A percentile compares a stretch with the other conserved stretches of the same genome.
phyloP scores from a whole-genome alignment of 2,113 vertebrate genomes.

The Chloropsis hardwickii region DNA sequence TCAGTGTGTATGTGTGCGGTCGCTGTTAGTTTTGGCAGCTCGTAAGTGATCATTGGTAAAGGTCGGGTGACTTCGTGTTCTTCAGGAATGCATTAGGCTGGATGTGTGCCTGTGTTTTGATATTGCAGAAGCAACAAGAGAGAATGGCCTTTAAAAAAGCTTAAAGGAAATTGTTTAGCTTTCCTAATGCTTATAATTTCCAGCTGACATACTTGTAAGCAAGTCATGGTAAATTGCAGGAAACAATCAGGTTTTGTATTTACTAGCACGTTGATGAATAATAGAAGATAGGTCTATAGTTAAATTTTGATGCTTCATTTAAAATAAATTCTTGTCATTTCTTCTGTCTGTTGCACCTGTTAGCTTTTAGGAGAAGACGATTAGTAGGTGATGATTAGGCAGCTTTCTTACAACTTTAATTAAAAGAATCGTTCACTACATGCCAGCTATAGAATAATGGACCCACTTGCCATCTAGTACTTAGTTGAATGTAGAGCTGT shows the following conservation, averaged over 20 bases:
- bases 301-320: background rate
- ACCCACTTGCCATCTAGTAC: fast-evolving
- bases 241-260: background rate
- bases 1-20: background rate
- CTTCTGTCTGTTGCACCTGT: background rate
- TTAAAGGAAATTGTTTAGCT: background rate
- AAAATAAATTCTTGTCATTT: background rate
- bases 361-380: background rate
- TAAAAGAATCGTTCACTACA: background rate
- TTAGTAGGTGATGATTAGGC: background rate
- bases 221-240: background rate
- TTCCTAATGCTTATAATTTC: background rate
- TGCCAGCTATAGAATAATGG: background rate
- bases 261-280: background rate
- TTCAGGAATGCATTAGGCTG: background rate
- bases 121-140: background rate
- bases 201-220: background rate
- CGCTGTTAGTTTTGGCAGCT: background rate
- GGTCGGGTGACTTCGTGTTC: background rate
- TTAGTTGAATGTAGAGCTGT: background rate
- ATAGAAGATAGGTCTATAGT: background rate
- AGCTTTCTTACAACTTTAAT: background rate
- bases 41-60: fast-evolving
- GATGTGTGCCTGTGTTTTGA: background rate
- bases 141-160: background rate